phyloP scores from a whole-genome alignment of 2,888 invertebrate genomes.

The Bellardia pandia region DNA sequence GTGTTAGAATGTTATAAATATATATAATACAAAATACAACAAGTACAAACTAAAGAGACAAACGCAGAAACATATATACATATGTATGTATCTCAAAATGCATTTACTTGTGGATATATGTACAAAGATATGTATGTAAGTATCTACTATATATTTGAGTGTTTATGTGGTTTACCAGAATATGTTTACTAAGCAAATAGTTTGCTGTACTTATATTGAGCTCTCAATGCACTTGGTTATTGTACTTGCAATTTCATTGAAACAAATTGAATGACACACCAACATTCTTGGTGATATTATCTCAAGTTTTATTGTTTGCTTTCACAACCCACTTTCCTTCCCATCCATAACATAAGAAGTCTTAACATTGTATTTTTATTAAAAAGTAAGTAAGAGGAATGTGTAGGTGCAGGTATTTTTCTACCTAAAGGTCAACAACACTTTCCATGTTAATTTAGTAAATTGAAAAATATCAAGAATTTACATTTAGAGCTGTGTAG shows the following conservation, averaged over 20 bases:
- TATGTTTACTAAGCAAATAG: conserved; percentile 27
- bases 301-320: not conserved
- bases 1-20: not conserved
- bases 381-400: not conserved
- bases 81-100: not conserved
- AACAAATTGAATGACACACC: conserved; percentile 39
- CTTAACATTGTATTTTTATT: not conserved
- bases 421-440: conserved; percentile 44
- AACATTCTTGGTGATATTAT: conserved; percentile 33
- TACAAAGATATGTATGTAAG: not conserved
- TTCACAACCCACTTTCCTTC: not conserved
- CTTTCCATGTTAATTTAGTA: conserved; percentile 13
- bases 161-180: not conserved
- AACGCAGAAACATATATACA: not conserved
- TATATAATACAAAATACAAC: not conserved
- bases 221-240: conserved; percentile 21
- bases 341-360: not conserved
- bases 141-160: not conserved
- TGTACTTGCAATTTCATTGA: conserved; percentile 21
- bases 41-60: not conserved
- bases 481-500: not conserved
- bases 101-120: not conserved
- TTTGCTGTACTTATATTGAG: conserved; percentile 2
- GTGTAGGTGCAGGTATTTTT: conserved; percentile 11
- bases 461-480: conserved; percentile 3